phyloP scores from a whole-genome alignment of 2,113 vertebrate genomes.

The Aleadryas rufinucha region DNA sequence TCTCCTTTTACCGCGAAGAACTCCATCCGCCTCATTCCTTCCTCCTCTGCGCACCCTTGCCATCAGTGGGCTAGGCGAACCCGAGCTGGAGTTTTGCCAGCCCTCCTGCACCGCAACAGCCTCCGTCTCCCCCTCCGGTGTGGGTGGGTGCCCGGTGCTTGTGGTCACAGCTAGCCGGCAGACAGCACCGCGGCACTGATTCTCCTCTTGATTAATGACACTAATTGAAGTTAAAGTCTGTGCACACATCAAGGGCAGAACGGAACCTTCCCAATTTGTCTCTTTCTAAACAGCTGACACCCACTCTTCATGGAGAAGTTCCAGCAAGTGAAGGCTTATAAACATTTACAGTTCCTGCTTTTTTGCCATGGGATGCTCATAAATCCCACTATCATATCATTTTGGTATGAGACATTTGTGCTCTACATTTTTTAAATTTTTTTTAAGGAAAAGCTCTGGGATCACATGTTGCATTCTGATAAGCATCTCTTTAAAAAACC shows the following conservation, averaged over 20 bases:
- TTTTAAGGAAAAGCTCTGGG: neutral
- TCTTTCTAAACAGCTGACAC: neutral
- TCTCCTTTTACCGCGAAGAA: no score
- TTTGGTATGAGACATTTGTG: neutral
- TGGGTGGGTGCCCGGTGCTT: no score
- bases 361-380: neutral
- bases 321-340: neutral
- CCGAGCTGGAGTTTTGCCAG: no score
- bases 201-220: conserved; percentile 51
- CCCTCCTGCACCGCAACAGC: no score
- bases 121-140: no score
- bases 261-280: conserved; percentile 5
- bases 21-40: no score
- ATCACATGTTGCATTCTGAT: neutral
- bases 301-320: neutral
- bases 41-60: no score
- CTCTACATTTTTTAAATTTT: neutral
- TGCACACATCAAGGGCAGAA: neutral
- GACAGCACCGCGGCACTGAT: no score
- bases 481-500: neutral
- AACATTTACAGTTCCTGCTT: neutral
- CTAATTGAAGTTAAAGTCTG: conserved; percentile 46
- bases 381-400: neutral
- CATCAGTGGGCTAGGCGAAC: no score
- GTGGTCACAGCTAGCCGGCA: no score